phyloP scores from a whole-genome alignment of 64 coral and sea anemone genomes.

The Exaiptasia diaphana region DNA sequence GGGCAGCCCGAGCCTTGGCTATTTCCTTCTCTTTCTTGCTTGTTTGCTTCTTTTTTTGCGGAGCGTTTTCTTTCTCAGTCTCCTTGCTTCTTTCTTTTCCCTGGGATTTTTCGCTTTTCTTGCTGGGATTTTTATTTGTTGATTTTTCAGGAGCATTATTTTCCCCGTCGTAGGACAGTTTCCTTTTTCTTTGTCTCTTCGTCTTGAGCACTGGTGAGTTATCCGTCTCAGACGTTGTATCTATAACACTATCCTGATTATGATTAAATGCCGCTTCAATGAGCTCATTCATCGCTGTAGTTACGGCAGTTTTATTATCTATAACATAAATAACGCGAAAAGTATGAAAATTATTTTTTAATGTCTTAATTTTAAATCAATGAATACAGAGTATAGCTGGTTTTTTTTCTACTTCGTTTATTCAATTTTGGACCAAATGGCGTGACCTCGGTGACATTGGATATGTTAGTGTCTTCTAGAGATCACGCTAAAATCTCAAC shows the following conservation, averaged over 20 bases:
- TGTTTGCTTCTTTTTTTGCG: background rate
- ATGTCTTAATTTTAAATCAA: background rate
- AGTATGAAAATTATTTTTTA: background rate
- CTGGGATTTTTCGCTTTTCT: background rate
- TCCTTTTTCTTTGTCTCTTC: background rate
- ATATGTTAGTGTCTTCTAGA: background rate
- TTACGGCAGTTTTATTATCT: background rate
- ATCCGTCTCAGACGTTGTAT: background rate
- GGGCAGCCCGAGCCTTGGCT: background rate
- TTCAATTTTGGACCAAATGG: background rate
- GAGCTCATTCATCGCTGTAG: background rate
- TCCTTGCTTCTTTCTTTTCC: background rate
- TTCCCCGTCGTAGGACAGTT: background rate
- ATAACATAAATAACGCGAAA: background rate
- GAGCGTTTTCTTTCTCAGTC: background rate
- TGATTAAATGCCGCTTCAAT: no score
- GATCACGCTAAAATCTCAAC: background rate
- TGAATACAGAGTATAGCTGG: background rate
- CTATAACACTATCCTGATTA: no score
- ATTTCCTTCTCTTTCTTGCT: background rate
- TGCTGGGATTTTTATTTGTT: background rate
- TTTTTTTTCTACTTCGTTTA: background rate
- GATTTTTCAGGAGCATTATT: background rate
- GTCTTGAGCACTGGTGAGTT: background rate
- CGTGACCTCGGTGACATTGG: background rate